Evolutionary conservation across 1,140 invertebrate species (phyloP), one percentile per base, ranked within the genome.

Genomic region (Calliphora vicina): DNA sequence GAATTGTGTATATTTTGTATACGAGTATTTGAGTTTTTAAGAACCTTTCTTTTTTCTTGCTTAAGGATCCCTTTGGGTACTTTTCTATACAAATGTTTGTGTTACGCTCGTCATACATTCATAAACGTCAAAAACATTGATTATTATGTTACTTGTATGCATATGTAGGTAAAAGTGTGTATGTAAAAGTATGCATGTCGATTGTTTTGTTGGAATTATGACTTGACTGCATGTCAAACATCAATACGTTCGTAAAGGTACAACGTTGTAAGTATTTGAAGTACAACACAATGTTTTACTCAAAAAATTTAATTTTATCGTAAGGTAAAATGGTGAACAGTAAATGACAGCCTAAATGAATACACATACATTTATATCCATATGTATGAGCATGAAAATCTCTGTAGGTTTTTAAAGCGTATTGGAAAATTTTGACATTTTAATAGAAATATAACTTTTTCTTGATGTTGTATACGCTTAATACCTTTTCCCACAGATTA

Each of bases 41-140:
- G 45, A 50, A 50, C 17, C 45, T 50, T 50, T 50, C 35, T 35
- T 35, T 10, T 35, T 35, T 35, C 10, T 10, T 12, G 45, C 17
- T 50, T 50, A 50, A 50, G 45, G 45, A 50, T 50, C 45, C 45
- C 45, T 50, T 50, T 50, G 45, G 45, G 45, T 50, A 35, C 35
- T 35, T 35, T 35, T 35, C 35, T 35, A 35, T 35, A 35, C 35
- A 35, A 35, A 35, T 35, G 45, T 50, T 50, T 50, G 45, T 35
- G 35, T 6, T 50, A n/a, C 45, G 12, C 15, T 50, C 45, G 35
- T 50, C 17, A 50, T 67, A 23, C 20, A 25, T 67, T 67, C 61
- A 67, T 67, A 67, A 67, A 67, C n/a, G 61, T 67, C 61, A 67
- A 23, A 67, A 67, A 67, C 61, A 67, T 67, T 67, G 61, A 67